A percentile compares a stretch with the other conserved stretches of the same genome.
phyloP scores from a whole-genome alignment of 2,797 vertebrate species.

The Urocyon cinereoargenteus region DNA sequence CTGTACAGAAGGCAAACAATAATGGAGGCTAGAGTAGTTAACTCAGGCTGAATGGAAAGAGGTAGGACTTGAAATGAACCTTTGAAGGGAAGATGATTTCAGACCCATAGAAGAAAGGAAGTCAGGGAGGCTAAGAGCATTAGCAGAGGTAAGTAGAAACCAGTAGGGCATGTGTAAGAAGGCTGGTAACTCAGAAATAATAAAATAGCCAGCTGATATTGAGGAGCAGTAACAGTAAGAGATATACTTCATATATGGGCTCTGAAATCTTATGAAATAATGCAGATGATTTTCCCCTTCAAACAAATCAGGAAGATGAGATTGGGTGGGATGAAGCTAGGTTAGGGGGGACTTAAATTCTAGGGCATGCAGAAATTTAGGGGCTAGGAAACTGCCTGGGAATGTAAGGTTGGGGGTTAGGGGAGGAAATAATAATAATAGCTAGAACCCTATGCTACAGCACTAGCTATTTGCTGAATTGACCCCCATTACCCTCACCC shows the following conservation, averaged over 20 bases:
- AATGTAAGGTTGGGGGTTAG: neutral
- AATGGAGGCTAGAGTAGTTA: neutral
- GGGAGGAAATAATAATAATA: neutral
- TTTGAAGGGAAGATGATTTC: neutral
- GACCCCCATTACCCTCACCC: neutral
- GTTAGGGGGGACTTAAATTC: neutral
- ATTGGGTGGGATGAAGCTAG: neutral
- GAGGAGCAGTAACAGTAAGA: neutral
- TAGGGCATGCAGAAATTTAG: neutral
- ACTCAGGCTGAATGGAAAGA: neutral
- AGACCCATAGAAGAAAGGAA: neutral
- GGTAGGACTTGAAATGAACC: neutral
- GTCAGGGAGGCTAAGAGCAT: neutral
- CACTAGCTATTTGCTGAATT: neutral
- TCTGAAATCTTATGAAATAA: neutral
- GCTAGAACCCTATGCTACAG: neutral
- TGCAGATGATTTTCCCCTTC: neutral
- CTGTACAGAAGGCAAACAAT: neutral
- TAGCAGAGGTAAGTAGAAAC: neutral
- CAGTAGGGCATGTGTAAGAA: neutral
- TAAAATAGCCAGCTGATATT: neutral
- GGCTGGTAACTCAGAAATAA: neutral
- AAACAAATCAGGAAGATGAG: neutral
- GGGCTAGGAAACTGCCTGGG: neutral
- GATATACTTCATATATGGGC: neutral